Evolutionary conservation across 2,113 vertebrate genomes (phyloP), one percentile per base, ranked within the genome.

Genomic region (Onychostoma macrolepis): DNA sequence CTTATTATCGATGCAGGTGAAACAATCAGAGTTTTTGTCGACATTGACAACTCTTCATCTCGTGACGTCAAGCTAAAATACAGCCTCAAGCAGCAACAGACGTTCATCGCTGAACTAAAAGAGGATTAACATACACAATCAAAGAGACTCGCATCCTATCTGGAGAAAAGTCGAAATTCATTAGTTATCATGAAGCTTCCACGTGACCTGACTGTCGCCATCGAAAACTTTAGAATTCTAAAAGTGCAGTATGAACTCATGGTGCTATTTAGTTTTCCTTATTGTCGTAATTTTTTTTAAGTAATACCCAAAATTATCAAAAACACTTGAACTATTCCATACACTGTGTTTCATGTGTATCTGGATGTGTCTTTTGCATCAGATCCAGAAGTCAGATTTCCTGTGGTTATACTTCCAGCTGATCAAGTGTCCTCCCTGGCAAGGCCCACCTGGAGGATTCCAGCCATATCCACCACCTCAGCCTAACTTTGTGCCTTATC

Each of bases 331-430:
- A 48, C 12, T 48, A 48, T 48, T 48, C 12, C 45, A 48, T 48
- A 15, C 36, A 19, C n/a, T 88, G 85, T 84, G 86, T 81, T 61
- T 30, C 85, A 96, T 94, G 94, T 89, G 10, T 94, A 91, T 87
- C 84, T 96, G 92, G 94, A 94, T 87, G 94, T 95, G 78, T 94
- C 92, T 58, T 94, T 94, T 89, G 83, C 92, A 38, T 91, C 28
- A 19, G 92, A 95, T 86, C 94, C 94, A 48, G 69, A 90, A 86
- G 61, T 96, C 13, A 48, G 33, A 2, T 88, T 93, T 11, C 93
- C 94, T 7, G 28, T 96, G 43, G 21, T 91, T 26, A 90, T 95
- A 88, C 6, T 93, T 45, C 91, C 93, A 63, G 28, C n/a, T n/a
- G 7, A 8, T 10, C 28, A 71, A 9, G 48, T 81, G 26, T 78